phyloP scores from a whole-genome alignment of 1,140 invertebrate species.

The Carcinoscorpius rotundicauda region DNA sequence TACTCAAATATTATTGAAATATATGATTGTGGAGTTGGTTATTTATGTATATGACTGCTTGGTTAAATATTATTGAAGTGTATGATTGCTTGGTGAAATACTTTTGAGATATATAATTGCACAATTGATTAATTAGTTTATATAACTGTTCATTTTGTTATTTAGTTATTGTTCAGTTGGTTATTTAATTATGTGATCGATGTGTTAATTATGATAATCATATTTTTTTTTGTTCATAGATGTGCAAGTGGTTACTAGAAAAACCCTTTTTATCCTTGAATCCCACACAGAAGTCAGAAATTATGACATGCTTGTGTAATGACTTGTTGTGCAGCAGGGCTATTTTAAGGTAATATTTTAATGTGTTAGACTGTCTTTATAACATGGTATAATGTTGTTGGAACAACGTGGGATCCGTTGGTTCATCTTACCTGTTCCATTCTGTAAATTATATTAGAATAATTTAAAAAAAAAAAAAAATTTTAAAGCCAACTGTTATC shows the following conservation, averaged over 20 bases:
- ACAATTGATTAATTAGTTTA: too few relatives aligned
- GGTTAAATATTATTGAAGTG: too few relatives aligned
- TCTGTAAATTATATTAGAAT: too few relatives aligned
- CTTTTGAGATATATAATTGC: too few relatives aligned
- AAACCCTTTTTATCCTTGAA: constrained; percentile 69
- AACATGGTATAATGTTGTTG: neutral
- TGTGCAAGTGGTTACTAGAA: constrained; percentile 50
- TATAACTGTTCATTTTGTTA: neutral
- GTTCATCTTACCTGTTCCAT: too few relatives aligned
- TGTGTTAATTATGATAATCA: constrained; percentile 4
- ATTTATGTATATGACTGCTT: too few relatives aligned
- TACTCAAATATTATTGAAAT: too few relatives aligned
- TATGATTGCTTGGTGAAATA: too few relatives aligned
- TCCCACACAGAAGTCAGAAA: constrained; percentile 70
- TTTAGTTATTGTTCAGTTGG: constrained; percentile 1
- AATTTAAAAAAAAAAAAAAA: too few relatives aligned
- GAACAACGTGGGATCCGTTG: too few relatives aligned
- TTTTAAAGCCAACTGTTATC: too few relatives aligned
- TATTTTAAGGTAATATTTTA: constrained; percentile 40
- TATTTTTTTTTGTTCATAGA: constrained; percentile 32
- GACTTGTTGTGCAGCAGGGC: constrained; percentile 85
- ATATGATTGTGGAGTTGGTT: too few relatives aligned
- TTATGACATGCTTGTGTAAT: constrained; percentile 82
- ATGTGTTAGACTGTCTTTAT: neutral
- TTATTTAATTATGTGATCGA: constrained; percentile 4